Base-by-base conservation (phyloP, 2,797 vertebrate genomes). In the Gymnothorax reevesii region DNA sequence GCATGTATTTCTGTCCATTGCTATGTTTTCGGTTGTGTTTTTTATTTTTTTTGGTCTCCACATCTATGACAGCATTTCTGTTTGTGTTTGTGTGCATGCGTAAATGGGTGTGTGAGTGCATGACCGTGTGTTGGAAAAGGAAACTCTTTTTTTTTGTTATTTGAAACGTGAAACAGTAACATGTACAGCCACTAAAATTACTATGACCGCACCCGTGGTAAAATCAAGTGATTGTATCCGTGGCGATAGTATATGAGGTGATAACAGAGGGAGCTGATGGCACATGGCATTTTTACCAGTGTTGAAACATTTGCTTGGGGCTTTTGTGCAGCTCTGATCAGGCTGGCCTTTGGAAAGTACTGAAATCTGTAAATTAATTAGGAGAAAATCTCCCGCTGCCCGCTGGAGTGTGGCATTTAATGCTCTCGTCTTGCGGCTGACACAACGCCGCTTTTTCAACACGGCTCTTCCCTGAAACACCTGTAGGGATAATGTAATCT, bases 341-440 rank as follows among this genome's bases (percentile, higher is more conserved):
- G 88, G 84, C 89, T 91, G 92, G 92, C 92, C 94, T 94, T 94
- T 92, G 91, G 90, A 91, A 91, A 87, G 89, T 89, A 87, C 90
- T 92, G 94, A 95, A 95, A 92, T 95, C 94, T 93, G 90, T 91
- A 94, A 94, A 95, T 95, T 94, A 95, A 96, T 95, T 95, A 95
- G 90, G 93, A 91, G 92, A 93, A 96, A 96, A 95, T 95, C 95
- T 94, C 91, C 94, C 86, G 85, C 92, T 77, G 90, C 90, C 92
- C 82, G 91, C 90, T 95, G 94, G 94, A 95, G 95, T 95, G 94
- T 94, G 94, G 94, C 94, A 94, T 96, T 95, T 96, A 95, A 94
- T 89, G 93, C 93, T 92, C 94, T 95, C 94, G 95, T 93, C 94
- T 95, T 94, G 93, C 92, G 91, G 90, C 93, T 94, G 88, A 85